Base-by-base conservation (phyloP, 2,888 invertebrate genomes). In the Phlogophora meticulosa region DNA sequence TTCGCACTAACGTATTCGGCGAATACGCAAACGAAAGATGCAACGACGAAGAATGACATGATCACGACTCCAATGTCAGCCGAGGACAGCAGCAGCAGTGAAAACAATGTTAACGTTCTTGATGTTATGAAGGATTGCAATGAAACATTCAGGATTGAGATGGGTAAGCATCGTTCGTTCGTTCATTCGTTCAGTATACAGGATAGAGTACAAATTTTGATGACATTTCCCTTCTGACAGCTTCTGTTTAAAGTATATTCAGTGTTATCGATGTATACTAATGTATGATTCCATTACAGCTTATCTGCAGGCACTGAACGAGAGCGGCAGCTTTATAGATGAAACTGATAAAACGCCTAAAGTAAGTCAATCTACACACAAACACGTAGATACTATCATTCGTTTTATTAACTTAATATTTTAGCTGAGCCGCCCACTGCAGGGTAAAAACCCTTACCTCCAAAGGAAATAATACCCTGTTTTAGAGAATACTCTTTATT, bases 341-440 rank as follows among this genome's bases (percentile, higher is more conserved):
- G 96, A 96, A 85, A 93, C 91, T 5, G 96, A 96, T 53, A 93
- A 87, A 83, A 96, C 96, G 1, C 96, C 96, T 10, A 96, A 96
- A 94, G 96, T 96, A 89, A 84, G 43, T 38, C 24, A 2, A 20
- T n/a, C 13, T 57, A 11, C 28, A 0, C 4, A 3, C 20, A 20
- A 7, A 10, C 32, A 7, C 17, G 11, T 7, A 10, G 13, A 28
- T 20, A 28, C 9, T n/a, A 40, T 5, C 2, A 2, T 28, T 28
- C 2, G 28, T 28, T 28, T 4, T 28, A 28, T 4, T 28, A 4
- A 28, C 28, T 28, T 28, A 28, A 28, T 28, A 28, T 5, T 28
- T 5, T 5, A 28, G 2, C 28, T 5, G 28, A 28, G 28, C n/a
- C n/a, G n/a, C n/a, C n/a, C n/a, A n/a, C n/a, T n/a, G n/a, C n/a